phyloP scores from a whole-genome alignment of 2,797 vertebrate species.

The Zenarchopterus dispar region DNA sequence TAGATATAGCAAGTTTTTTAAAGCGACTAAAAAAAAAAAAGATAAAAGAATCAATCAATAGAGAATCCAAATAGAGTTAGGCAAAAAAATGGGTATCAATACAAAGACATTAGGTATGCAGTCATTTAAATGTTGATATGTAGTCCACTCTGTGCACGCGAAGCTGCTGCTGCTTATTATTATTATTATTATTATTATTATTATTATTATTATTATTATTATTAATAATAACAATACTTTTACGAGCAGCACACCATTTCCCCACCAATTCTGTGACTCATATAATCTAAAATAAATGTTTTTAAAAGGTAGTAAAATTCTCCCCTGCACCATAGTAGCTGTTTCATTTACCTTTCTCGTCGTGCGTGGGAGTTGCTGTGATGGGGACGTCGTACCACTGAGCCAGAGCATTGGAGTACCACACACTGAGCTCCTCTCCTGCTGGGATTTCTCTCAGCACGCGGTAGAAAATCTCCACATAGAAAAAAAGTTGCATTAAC shows the following conservation, averaged over 20 bases:
- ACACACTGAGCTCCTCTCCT: slow-evolving; percentile 94
- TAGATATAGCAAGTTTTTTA: not conserved
- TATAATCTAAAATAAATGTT: too few species aligned
- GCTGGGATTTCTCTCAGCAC: slow-evolving; percentile 90
- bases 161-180: not conserved
- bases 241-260: too few species aligned
- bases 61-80: too few species aligned
- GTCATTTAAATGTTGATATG: too few species aligned
- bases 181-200: not conserved
- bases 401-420: slow-evolving; percentile 95
- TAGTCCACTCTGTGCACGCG: too few species aligned
- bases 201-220: not conserved
- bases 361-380: slow-evolving; percentile 95
- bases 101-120: too few species aligned
- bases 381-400: slow-evolving; percentile 96
- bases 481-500: slow-evolving; percentile 4
- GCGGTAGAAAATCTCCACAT: slow-evolving; percentile 91
- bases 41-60: too few species aligned
- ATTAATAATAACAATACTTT: too few species aligned
- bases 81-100: too few species aligned
- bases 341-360: slow-evolving; percentile 91
- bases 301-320: too few species aligned
- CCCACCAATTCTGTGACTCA: too few species aligned
- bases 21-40: too few species aligned
- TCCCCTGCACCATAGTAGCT: not conserved